These are phyloP conservation scores for Gymnothorax javanicus DNA, from an alignment of 2,797 vertebrate genomes.

Conservation along the genomic window DNA sequence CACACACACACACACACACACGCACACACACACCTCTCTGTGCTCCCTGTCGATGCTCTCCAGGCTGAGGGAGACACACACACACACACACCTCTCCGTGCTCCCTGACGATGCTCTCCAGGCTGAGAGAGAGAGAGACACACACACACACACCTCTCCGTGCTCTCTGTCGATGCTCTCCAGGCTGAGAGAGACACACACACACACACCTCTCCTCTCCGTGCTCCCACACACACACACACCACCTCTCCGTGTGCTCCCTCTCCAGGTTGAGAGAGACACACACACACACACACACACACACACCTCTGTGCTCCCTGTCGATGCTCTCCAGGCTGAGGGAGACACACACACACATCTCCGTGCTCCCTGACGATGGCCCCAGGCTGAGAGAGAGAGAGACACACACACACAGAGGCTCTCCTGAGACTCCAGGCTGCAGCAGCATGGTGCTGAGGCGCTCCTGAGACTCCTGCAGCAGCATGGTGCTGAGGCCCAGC, in stretches of 20 bases:
- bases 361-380: constrained; percentile 78
- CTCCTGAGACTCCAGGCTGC: too few species aligned
- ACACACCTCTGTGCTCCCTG: background rate
- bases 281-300: background rate
- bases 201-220: constrained; percentile 74
- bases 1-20: background rate
- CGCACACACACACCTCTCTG: background rate
- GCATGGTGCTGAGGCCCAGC: constrained; percentile 84
- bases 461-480: constrained; percentile 91
- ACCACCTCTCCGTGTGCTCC: background rate
- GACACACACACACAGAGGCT: too few species aligned
- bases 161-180: too few species aligned
- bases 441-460: too few species aligned
- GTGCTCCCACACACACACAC: too few species aligned
- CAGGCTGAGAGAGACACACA: background rate
- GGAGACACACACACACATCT: constrained; percentile 57
- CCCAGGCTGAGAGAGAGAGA: constrained; percentile 94
- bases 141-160: background rate
- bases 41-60: too few species aligned
- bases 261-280: background rate
- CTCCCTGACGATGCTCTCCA: constrained; percentile 83
- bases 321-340: too few species aligned
- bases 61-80: background rate
- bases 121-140: constrained; percentile 90
- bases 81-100: constrained; percentile 76